Evolutionary conservation across 2,888 invertebrate genomes (phyloP).

Genomic region (Aphrophora alni): DNA sequence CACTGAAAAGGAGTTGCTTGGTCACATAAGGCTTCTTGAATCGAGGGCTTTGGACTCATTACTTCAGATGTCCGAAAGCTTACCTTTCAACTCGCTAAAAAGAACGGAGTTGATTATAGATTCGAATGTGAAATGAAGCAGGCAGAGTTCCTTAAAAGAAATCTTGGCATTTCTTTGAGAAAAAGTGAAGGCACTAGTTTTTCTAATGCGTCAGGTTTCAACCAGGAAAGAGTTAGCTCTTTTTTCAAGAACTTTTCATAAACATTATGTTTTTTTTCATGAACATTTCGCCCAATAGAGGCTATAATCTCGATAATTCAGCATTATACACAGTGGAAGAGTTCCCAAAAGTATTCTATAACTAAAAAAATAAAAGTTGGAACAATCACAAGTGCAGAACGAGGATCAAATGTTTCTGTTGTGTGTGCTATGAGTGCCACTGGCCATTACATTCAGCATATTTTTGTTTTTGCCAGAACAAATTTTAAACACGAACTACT

Average conservation of each 20-base stretch:
- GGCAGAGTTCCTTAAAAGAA: constrained; percentile 41
- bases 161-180: constrained; percentile 34
- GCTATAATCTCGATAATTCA: not conserved
- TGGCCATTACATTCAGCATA: too few relatives aligned
- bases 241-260: not conserved
- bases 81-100: constrained; percentile 43
- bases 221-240: not conserved
- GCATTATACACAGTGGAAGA: not conserved
- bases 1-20: constrained; percentile 29
- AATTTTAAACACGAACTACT: too few relatives aligned
- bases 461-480: too few relatives aligned
- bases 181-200: constrained; percentile 38
- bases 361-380: not conserved
- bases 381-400: not conserved
- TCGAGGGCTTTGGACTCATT: constrained; percentile 40
- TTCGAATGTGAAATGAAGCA: constrained; percentile 39
- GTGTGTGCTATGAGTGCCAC: too few relatives aligned
- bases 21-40: constrained; percentile 34
- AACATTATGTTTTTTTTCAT: not conserved
- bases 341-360: not conserved
- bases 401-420: not conserved
- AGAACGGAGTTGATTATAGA: constrained; percentile 39
- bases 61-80: constrained; percentile 31
- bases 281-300: not conserved
- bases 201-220: not conserved